Evolutionary conservation across 2,888 invertebrate species (phyloP).

Genomic region (Cryptophagus acutangulus): DNA sequence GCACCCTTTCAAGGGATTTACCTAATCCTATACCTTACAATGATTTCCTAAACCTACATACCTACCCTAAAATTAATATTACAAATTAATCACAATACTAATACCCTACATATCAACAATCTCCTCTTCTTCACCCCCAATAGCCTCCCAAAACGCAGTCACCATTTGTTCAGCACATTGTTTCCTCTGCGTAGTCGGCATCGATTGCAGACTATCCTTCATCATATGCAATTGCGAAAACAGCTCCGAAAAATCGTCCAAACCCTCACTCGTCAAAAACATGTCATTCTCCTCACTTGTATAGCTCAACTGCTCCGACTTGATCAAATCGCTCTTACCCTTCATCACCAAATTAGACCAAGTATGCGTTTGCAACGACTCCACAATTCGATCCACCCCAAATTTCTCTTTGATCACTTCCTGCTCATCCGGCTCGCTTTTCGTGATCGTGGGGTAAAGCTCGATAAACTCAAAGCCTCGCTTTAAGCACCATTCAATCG

Average conservation of each 20-base stretch:
- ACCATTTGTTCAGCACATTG: conserved; percentile 69
- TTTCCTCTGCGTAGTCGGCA: conserved; percentile 61
- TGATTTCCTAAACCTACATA: too few species aligned
- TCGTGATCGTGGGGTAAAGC: conserved; percentile 48
- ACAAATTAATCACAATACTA: too few species aligned
- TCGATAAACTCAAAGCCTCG: conserved; percentile 67
- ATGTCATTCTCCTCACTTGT: conserved; percentile 14
- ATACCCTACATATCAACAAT: conserved; percentile 53
- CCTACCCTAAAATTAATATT: too few species aligned
- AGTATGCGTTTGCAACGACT: conserved; percentile 65
- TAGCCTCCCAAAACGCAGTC: conserved; percentile 68
- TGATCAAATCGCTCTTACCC: conserved; percentile 31
- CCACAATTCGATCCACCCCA: conserved; percentile 62
- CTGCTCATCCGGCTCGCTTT: conserved; percentile 44
- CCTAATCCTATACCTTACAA: too few species aligned
- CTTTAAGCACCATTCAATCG: conserved; percentile 61
- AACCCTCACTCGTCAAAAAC: conserved; percentile 30
- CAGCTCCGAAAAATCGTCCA: conserved; percentile 57
- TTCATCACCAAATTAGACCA: conserved; percentile 68
- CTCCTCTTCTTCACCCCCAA: conserved; percentile 68
- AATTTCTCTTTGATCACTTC: conserved; percentile 56
- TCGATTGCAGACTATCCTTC: conserved; percentile 60
- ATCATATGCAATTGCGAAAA: conserved; percentile 62
- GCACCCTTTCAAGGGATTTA: too few species aligned
- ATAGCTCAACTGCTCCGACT: conserved; percentile 10